A percentile compares a stretch with the other conserved stretches of the same genome.
These are phyloP conservation scores for Urocyon cinereoargenteus DNA, from an alignment of 2,797 vertebrate species.

Conservation along the genomic window DNA sequence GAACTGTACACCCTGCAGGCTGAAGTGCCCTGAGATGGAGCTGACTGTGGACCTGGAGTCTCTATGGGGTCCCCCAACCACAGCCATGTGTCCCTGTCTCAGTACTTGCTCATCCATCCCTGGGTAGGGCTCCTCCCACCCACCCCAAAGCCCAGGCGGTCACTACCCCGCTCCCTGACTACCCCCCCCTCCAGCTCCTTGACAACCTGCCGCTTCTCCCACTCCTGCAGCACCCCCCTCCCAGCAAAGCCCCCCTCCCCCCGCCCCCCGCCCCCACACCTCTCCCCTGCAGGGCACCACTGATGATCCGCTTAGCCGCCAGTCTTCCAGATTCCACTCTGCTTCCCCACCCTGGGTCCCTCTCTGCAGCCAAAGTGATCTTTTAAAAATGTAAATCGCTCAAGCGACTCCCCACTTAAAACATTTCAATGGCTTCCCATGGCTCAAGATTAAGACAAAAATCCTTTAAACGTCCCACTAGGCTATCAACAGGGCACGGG, in stretches of 20 bases:
- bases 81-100: neutral
- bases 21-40: neutral
- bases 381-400: slow-evolving; percentile 59
- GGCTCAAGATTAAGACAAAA: slow-evolving; percentile 70
- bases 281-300: neutral
- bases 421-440: slow-evolving; percentile 55
- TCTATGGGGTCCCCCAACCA: accelerated
- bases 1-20: neutral
- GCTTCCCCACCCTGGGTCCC: neutral
- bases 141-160: neutral
- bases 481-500: neutral
- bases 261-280: neutral
- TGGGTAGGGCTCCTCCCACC: neutral
- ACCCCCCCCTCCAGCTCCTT: accelerated
- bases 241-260: too few species aligned
- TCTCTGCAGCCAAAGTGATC: neutral
- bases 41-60: neutral
- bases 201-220: neutral
- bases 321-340: accelerated
- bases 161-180: accelerated
- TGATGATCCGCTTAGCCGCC: neutral
- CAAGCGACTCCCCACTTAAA: slow-evolving; percentile 32
- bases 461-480: slow-evolving; percentile 36
- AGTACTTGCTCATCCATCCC: neutral
- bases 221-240: neutral